Evolutionary conservation across 2,113 vertebrate genomes (phyloP).

Genomic region (Myotis lucifugus): DNA sequence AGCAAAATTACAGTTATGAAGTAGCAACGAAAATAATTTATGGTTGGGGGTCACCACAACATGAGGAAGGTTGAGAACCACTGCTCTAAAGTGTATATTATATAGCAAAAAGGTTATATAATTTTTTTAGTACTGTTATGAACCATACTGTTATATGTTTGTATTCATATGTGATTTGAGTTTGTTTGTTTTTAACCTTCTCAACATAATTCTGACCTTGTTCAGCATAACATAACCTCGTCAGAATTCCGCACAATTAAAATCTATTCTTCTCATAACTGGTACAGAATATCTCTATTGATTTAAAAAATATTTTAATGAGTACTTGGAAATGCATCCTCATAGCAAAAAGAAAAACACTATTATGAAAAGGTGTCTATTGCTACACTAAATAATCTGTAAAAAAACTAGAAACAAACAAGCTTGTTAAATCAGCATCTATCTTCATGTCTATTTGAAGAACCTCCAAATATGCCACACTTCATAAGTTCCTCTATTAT

Average conservation of each 20-base stretch:
- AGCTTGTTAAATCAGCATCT: background rate
- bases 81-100: background rate
- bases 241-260: background rate
- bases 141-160: background rate
- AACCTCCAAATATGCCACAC: background rate
- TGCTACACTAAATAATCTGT: background rate
- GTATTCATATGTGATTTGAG: background rate
- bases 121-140: background rate
- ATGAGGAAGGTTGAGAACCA: too few relatives aligned
- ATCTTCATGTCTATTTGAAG: background rate
- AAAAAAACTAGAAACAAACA: background rate
- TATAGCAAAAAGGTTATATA: background rate
- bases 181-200: background rate
- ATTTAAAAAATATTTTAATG: background rate
- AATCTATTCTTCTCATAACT: background rate
- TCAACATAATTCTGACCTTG: background rate
- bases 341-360: background rate
- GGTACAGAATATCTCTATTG: background rate
- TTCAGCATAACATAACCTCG: background rate
- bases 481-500: background rate
- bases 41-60: too few relatives aligned
- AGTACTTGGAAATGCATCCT: background rate
- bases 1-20: too few relatives aligned
- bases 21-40: too few relatives aligned
- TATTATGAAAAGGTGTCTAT: background rate